phyloP scores from a whole-genome alignment of 2,888 invertebrate genomes.

The Drosophila longiperda region DNA sequence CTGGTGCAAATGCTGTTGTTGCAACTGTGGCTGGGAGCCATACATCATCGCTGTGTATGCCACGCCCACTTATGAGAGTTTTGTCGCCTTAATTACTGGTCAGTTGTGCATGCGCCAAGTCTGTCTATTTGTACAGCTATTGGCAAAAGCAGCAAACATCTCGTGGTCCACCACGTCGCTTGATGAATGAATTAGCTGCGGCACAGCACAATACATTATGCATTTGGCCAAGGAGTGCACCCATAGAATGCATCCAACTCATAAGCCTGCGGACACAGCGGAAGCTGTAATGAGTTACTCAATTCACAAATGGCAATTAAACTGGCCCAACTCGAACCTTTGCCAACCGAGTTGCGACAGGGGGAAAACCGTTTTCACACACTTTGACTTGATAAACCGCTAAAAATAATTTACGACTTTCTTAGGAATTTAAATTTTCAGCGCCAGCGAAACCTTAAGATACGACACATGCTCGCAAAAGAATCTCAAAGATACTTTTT shows the following conservation, averaged over 20 bases:
- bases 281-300: slow-evolving; percentile 80
- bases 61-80: slow-evolving; percentile 74
- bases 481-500: slow-evolving; percentile 52
- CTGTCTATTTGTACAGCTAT: slow-evolving; percentile 66
- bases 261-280: slow-evolving; percentile 61
- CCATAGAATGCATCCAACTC: slow-evolving; percentile 51
- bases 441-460: slow-evolving; percentile 58
- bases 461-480: slow-evolving; percentile 49
- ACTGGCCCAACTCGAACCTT: slow-evolving; percentile 36
- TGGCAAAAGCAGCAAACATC: slow-evolving; percentile 38
- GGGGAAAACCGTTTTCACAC: slow-evolving; percentile 51
- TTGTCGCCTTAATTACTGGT: slow-evolving; percentile 81
- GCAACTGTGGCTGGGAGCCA: slow-evolving; percentile 40
- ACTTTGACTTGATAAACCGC: slow-evolving; percentile 72
- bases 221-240: slow-evolving; percentile 76
- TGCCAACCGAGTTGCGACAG: background rate
- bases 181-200: slow-evolving; percentile 66
- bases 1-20: slow-evolving; percentile 24
- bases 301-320: slow-evolving; percentile 69
- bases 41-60: slow-evolving; percentile 59
- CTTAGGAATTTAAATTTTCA: slow-evolving; percentile 78
- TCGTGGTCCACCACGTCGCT: slow-evolving; percentile 45
- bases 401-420: slow-evolving; percentile 80
- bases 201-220: slow-evolving; percentile 42
- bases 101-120: slow-evolving; percentile 27